Conservation (phyloP, 1,140 invertebrate genomes). For the Drosophila orosa region DNA sequence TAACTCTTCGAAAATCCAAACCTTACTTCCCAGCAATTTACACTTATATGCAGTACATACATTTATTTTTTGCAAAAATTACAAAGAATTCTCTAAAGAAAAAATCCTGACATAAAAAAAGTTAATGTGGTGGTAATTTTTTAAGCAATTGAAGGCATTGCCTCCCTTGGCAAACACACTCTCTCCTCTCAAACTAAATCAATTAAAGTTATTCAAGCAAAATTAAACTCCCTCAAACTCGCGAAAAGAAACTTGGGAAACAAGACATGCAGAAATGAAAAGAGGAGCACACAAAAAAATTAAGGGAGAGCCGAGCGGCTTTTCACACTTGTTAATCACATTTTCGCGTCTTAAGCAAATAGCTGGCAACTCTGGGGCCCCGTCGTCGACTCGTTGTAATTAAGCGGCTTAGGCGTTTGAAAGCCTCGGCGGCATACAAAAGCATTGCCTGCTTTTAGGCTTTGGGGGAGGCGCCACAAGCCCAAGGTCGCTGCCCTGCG, state of each 20-base stretch:
- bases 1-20: background rate
- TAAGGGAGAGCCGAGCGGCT: slow-evolving; percentile 55
- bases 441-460: slow-evolving; percentile 72
- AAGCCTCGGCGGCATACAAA: slow-evolving; percentile 65
- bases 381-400: slow-evolving; percentile 69
- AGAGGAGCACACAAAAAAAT: slow-evolving; percentile 50
- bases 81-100: background rate
- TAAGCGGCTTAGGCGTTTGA: slow-evolving; percentile 74
- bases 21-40: background rate
- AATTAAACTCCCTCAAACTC: slow-evolving; percentile 58
- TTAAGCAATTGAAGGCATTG: slow-evolving; percentile 56
- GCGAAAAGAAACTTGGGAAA: slow-evolving; percentile 18
- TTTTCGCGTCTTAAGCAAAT: slow-evolving; percentile 82
- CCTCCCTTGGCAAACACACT: slow-evolving; percentile 21
- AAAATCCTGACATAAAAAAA: slow-evolving; percentile 10
- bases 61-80: background rate
- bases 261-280: slow-evolving; percentile 45
- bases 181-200: slow-evolving; percentile 64
- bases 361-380: slow-evolving; percentile 52
- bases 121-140: slow-evolving; percentile 52
- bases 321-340: slow-evolving; percentile 83
- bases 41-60: background rate
- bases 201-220: slow-evolving; percentile 79
- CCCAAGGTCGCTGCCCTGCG: slow-evolving; percentile 66
- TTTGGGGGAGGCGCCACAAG: slow-evolving; percentile 49